Evolutionary conservation across 2,888 invertebrate genomes (phyloP).

Genomic region (Callyntrura guangdongensis): DNA sequence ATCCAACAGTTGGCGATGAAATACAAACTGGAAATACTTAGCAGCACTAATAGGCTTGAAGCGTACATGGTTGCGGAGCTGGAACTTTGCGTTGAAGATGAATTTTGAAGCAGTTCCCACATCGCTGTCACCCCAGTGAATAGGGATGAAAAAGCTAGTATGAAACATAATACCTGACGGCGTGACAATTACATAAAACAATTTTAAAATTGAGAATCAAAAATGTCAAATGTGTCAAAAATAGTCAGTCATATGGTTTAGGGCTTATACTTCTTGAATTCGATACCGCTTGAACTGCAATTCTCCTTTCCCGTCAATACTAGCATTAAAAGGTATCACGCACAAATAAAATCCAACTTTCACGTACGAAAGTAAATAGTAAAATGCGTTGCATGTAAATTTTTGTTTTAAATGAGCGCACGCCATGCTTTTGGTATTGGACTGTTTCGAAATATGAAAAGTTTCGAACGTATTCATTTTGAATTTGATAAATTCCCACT

Average conservation of each 20-base stretch:
- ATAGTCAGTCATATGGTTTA: neutral
- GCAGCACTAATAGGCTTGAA: neutral
- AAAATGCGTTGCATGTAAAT: slow-evolving; percentile 49
- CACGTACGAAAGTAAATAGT: slow-evolving; percentile 29
- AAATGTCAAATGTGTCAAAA: neutral
- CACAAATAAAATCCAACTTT: slow-evolving; percentile 42
- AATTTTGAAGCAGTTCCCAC: neutral
- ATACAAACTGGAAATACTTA: neutral
- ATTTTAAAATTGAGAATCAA: no score
- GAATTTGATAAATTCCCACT: no score
- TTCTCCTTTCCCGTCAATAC: slow-evolving; percentile 9
- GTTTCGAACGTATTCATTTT: neutral
- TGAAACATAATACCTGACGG: slow-evolving; percentile 28
- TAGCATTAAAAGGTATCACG: slow-evolving; percentile 25
- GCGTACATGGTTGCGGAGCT: neutral
- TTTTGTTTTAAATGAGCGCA: neutral
- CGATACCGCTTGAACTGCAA: slow-evolving; percentile 32
- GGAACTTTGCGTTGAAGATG: neutral
- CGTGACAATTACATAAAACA: no score
- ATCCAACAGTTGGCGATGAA: slow-evolving; percentile 23
- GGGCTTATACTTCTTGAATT: slow-evolving; percentile 38
- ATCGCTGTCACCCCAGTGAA: neutral
- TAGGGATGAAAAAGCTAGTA: neutral
- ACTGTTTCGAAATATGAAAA: neutral
- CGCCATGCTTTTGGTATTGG: neutral